Percentiles rank a stretch among this genome's conserved stretches.
phyloP scores from a whole-genome alignment of 1,140 invertebrate genomes.

The Contarinia nasturtii region DNA sequence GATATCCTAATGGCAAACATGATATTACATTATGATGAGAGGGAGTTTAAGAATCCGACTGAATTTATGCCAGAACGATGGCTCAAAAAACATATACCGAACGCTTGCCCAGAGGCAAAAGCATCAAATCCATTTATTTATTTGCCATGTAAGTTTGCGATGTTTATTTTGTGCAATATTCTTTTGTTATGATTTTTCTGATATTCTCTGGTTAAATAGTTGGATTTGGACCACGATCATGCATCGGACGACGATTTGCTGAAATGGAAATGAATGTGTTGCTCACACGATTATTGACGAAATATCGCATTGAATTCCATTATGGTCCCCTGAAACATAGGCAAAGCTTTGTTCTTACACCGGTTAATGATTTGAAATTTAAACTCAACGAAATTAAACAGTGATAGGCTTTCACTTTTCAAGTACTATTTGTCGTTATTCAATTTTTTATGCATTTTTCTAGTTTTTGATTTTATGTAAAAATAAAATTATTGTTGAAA shows the following conservation, averaged over 20 bases:
- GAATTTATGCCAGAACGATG: conserved; percentile 25
- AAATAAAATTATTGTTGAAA: too few relatives aligned
- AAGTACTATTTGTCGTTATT: too few relatives aligned
- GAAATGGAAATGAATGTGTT: conserved; percentile 47
- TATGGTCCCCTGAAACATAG: conserved; percentile 5
- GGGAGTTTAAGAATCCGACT: conserved; percentile 27
- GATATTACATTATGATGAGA: conserved; percentile 24
- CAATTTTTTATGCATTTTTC: too few relatives aligned
- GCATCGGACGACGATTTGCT: conserved; percentile 43
- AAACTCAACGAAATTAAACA: background rate
- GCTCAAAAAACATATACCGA: background rate
- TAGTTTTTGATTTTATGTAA: too few relatives aligned
- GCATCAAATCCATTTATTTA: conserved; percentile 33
- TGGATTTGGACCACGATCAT: too few relatives aligned
- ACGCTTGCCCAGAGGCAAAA: conserved; percentile 19
- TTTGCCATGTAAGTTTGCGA: conserved; percentile 39
- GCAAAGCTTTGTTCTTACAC: background rate
- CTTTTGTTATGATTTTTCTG: too few relatives aligned
- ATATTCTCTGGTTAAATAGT: too few relatives aligned
- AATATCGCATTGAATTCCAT: conserved; percentile 33
- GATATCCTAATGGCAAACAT: conserved; percentile 29
- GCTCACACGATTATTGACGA: conserved; percentile 33
- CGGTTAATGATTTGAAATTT: background rate
- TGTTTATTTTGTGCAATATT: too few relatives aligned
- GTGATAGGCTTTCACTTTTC: too few relatives aligned